These are phyloP conservation scores for Brachionichthys hirsutus DNA, from an alignment of 2,113 vertebrate species.

Conservation along the genomic window DNA sequence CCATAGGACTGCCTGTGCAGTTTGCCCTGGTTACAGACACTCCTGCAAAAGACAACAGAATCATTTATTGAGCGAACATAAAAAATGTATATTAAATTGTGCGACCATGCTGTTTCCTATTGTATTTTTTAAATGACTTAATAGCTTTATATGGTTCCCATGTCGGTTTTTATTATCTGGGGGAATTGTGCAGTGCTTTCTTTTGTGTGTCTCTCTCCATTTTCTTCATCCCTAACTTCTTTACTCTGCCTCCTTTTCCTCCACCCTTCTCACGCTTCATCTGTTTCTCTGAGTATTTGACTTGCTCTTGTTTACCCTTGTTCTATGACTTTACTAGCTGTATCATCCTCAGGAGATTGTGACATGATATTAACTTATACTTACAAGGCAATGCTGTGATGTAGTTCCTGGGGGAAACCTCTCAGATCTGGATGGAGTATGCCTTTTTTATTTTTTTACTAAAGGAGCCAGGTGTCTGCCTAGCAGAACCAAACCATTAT, in stretches of 20 bases:
- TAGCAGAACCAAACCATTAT: conserved; percentile 84
- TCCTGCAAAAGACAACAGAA: conserved; percentile 72
- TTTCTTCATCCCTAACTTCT: conserved; percentile 7
- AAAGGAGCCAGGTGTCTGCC: conserved; percentile 85
- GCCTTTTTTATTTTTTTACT: conserved; percentile 74
- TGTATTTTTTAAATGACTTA: conserved; percentile 86
- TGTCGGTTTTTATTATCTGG: conserved; percentile 81
- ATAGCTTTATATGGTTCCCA: conserved; percentile 81
- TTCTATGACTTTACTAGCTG: conserved; percentile 80
- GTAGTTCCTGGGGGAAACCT: conserved; percentile 87
- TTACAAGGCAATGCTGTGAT: conserved; percentile 89
- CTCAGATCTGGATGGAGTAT: conserved; percentile 78
- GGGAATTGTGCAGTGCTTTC: conserved; percentile 76
- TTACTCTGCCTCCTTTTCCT: conserved; percentile 14
- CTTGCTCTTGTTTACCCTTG: conserved; percentile 53
- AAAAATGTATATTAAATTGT: conserved; percentile 81
- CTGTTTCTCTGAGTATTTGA: conserved; percentile 49
- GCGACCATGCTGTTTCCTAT: conserved; percentile 78
- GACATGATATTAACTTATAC: conserved; percentile 90
- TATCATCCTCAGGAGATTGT: conserved; percentile 87
- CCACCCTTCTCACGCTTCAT: conserved; percentile 51
- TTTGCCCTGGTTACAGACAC: conserved; percentile 56
- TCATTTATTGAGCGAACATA: conserved; percentile 75
- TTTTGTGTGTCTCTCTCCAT: conserved; percentile 30
- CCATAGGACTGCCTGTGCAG: conserved; percentile 45